Evolutionary conservation across 2,113 vertebrate species (phyloP), one percentile per base, ranked within the genome.

Genomic region (Amblyornis subalaris): DNA sequence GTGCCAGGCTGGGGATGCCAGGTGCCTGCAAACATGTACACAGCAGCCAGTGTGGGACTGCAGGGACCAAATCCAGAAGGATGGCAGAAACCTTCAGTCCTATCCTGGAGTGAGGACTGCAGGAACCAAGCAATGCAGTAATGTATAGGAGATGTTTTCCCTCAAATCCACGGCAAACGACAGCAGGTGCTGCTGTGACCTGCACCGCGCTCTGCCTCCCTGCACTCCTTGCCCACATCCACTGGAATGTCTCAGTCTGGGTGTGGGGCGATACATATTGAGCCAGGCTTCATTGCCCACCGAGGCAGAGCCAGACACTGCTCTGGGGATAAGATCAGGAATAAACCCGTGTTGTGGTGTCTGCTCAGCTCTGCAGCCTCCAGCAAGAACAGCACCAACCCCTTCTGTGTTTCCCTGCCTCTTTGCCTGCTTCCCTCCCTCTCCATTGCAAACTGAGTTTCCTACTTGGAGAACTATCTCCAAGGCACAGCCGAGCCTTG

Each of bases 261-360:
- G 53, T 18, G 5, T 21, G 33, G 7, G 21, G 11, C 36, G 16
- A 18, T 19, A 3, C 1, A 0, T 40, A n/a, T 5, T 1, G 3
- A 64, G 9, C 4, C 44, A 33, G 3, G 8, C 44, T 72, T 55
- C 28, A 9, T 20, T 28, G 18, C 38, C 33, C 26, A 15, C 40
- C 20, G 40, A 42, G 50, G 75, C 57, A 79, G 25, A 71, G 24
- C 19, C 53, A 58, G 61, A 31, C 38, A 36, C 31, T 5, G 2
- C 31, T 38, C 4, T 0, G 1, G 33, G 10, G 3, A 31, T 24
- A 48, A 77, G 10, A 26, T 9, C 19, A n/a, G 58, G 22, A 47
- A 33, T 33, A 54, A 86, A 31, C 7, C 47, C 7, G 2, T 21
- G 12, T 9, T 26, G 23, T 35, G n/a, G 11, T 2, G 0, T 35